Evolutionary conservation across 2,797 vertebrate genomes (phyloP), one percentile per base, ranked within the genome.

Genomic region (Phoeniculus purpureus): DNA sequence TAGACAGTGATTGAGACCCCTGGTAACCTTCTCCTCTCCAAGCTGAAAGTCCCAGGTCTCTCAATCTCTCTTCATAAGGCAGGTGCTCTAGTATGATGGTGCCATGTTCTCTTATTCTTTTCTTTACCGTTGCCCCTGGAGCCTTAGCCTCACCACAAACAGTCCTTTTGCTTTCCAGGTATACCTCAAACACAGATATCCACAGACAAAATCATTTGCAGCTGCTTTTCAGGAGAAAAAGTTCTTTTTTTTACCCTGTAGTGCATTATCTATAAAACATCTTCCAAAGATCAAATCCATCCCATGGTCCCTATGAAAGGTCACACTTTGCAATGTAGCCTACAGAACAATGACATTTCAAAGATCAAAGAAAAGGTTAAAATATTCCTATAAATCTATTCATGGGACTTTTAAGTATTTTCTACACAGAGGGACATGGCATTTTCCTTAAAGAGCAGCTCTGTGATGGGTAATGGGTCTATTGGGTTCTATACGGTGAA

Each of bases 281-380:
- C 97, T 98, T 97, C 96, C 96, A 98, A 96, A 96, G 96, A 97
- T 97, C 96, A 98, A 97, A 96, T 95, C 96, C 94, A 32, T 98
- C 98, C 97, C 89, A 79, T 43, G 95, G 94, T 97, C 97, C 89
- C 97, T 96, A 96, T 96, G 97, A 98, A 98, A 98, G 98, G 98
- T 98, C 98, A 98, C 95, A 73, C 97, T 98, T 97, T 97, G 97
- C 95, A 89, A 97, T 97, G 96, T 96, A 98, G 97, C 97, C 97
- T 95, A 98, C 96, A 97, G 97, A 98, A 98, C 97, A 98, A 98
- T 98, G 98, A 98, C 98, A 98, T 98, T 98, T 98, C 97, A 98
- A 97, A 97, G 98, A 98, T 98, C 97, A 97, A 97, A 97, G 97
- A 98, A 98, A 98, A 98, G 98, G 98, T 98, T 98, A 98, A 98